Percentiles rank a stretch among this genome's conserved stretches.
Evolutionary conservation across 64 coral and sea anemone species (phyloP).

Genomic region (Actinia equina): DNA sequence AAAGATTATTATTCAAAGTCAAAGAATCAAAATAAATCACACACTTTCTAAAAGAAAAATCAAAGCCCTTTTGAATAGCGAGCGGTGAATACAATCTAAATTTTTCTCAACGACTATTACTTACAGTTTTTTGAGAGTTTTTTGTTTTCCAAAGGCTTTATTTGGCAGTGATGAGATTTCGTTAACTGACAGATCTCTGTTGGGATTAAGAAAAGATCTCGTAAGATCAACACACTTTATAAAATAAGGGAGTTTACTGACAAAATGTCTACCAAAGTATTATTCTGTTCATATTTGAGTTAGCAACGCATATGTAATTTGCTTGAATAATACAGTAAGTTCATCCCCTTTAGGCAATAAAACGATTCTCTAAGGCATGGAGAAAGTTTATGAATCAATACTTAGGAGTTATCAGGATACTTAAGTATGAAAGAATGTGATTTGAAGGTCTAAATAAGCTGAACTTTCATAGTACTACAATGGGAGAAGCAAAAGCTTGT

Average conservation of each 20-base stretch:
- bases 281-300: not conserved
- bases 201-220: not conserved
- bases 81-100: not conserved
- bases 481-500: not conserved
- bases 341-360: not conserved
- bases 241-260: not conserved
- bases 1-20: not conserved
- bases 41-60: not conserved
- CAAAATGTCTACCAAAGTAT: slow-evolving; percentile 1
- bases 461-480: not conserved
- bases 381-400: not conserved
- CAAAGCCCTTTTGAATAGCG: not conserved
- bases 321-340: not conserved
- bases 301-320: not conserved
- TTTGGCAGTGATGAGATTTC: slow-evolving; percentile 37
- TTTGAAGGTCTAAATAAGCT: not conserved
- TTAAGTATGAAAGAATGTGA: slow-evolving; percentile 1
- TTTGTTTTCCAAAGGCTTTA: slow-evolving; percentile 32
- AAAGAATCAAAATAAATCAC: not conserved
- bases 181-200: slow-evolving; percentile 52
- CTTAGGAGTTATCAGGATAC: not conserved
- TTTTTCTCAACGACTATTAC: slow-evolving; percentile 14
- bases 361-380: not conserved
- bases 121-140: slow-evolving; percentile 61
- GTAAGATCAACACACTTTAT: not conserved